Base-by-base conservation (phyloP, 2,888 invertebrate species). In the Eupithecia pulchellata region DNA sequence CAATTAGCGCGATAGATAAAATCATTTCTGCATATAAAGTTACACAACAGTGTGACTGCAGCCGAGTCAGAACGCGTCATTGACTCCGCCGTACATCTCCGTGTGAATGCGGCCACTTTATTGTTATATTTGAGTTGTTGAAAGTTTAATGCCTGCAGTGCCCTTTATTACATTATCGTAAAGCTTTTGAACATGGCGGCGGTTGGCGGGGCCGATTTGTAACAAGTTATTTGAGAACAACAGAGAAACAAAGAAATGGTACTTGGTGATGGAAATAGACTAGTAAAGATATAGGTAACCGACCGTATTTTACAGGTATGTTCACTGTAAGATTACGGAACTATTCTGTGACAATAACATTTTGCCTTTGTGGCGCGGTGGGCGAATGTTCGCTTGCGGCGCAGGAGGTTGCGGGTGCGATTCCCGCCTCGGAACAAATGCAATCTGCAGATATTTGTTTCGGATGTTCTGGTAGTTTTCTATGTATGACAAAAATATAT, bases 81-180 rank as follows among this genome's bases (percentile, higher is more conserved):
- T 64, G 66, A 72, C 66, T 72, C 52, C 27, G 65, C 72, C 47
- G 55, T 66, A 72, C 64, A 69, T 68, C 29, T 66, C 62, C 52
- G 69, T 72, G 69, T 62, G 62, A 69, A 73, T 65, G 64, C 64
- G 67, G 32, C 58, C 52, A 4, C 25, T 68, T 73, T 69, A 69
- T 61, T 67, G 58, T 64, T 60, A 34, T 57, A 63, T 63, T 70
- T 34, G 66, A 34, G 57, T 34, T 57, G 47, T 72, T n/a, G n/a
- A 69, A 64, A 60, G 25, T 63, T 72, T 57, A 64, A 64, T 68
- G 62, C 55, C 29, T 65, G 30, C 58, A 57, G 32, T 64, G 52
- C 9, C 63, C 39, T 52, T 69, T 64, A 42, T 42, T 20, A 60
- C 27, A 39, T 65, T 65, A 66, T 62, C 55, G 62, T 61, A 36